These are phyloP conservation scores for Drosophila mettleri DNA, from an alignment of 2,888 invertebrate genomes.

Conservation along the genomic window DNA sequence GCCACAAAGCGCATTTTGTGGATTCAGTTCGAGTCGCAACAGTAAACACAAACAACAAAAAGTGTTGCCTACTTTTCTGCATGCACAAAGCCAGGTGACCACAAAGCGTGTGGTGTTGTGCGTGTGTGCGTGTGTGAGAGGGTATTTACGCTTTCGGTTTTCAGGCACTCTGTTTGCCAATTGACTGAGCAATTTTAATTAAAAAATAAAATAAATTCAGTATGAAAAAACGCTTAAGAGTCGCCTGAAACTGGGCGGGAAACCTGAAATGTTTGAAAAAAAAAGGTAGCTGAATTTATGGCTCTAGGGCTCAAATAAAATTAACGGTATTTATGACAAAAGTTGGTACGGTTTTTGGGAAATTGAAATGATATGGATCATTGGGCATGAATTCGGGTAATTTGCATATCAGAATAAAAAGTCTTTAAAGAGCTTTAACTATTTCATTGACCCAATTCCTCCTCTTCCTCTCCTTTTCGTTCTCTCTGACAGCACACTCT, in stretches of 20 bases:
- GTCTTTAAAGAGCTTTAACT: neutral
- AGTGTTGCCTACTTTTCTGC: slow-evolving; percentile 65
- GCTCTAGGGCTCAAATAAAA: neutral
- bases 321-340: neutral
- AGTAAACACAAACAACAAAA: slow-evolving; percentile 33
- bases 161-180: slow-evolving; percentile 53
- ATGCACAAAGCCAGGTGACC: slow-evolving; percentile 55
- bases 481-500: slow-evolving; percentile 66
- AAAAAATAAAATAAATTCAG: slow-evolving; percentile 44
- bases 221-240: slow-evolving; percentile 4
- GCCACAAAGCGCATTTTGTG: slow-evolving; percentile 66
- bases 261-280: slow-evolving; percentile 5
- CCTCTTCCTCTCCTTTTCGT: neutral
- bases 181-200: slow-evolving; percentile 69
- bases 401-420: neutral
- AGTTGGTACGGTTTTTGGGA: neutral
- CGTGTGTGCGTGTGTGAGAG: slow-evolving; percentile 6
- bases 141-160: slow-evolving; percentile 26
- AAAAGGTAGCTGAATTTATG: neutral
- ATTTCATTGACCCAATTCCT: too few species aligned
- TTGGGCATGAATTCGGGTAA: neutral
- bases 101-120: slow-evolving; percentile 53
- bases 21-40: slow-evolving; percentile 32
- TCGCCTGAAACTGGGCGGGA: neutral
- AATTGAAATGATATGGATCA: neutral